Conservation (phyloP, 2,797 vertebrate genomes). For the Eulemur rubriventer region DNA sequence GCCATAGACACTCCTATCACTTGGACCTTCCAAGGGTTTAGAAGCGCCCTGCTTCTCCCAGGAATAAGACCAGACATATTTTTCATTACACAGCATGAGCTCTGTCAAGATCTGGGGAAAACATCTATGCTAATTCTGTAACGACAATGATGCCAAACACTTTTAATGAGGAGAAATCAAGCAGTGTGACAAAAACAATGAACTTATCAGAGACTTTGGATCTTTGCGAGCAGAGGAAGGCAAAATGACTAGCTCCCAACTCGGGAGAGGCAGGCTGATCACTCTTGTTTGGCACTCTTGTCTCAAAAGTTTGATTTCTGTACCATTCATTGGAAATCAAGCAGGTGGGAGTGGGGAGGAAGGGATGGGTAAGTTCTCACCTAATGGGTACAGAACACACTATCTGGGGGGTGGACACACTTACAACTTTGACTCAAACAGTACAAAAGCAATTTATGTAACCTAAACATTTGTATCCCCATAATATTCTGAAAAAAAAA, state of each 20-base stretch:
- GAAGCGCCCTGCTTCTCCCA: neutral
- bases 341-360: no score
- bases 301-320: neutral
- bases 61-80: neutral
- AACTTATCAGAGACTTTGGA: neutral
- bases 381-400: no score
- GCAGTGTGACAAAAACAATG: neutral
- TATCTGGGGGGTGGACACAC: no score
- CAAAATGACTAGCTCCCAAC: neutral
- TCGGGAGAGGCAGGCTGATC: neutral
- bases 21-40: neutral
- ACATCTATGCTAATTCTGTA: neutral
- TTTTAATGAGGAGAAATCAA: neutral
- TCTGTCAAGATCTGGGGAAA: neutral
- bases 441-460: no score
- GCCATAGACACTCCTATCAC: neutral
- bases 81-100: neutral
- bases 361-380: no score
- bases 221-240: neutral
- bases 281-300: neutral
- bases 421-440: no score
- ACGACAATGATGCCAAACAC: neutral
- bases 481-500: neutral
- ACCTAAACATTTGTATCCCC: no score
- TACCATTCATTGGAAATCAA: no score